Evolutionary conservation across 2,113 vertebrate genomes (phyloP).

Genomic region (Columba livia): DNA sequence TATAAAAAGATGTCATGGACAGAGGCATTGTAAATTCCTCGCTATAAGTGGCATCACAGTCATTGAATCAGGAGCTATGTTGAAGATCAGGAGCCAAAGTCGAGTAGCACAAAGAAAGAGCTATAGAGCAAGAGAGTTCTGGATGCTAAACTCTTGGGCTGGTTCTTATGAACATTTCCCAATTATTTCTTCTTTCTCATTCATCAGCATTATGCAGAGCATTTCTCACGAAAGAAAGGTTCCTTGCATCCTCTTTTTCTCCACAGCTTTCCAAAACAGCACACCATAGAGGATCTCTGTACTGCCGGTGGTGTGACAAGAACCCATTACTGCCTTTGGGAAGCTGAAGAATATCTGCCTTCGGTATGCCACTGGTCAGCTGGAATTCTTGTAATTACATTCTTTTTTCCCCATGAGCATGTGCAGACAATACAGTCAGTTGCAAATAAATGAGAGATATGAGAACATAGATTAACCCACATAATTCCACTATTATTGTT

Average conservation of each 20-base stretch:
- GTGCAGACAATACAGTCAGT: background rate
- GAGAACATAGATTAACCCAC: background rate
- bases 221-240: background rate
- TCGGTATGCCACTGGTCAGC: background rate
- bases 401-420: background rate
- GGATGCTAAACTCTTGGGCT: background rate
- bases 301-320: background rate
- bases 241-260: background rate
- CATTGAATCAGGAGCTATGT: background rate
- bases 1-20: background rate
- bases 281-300: background rate
- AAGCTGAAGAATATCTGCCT: background rate
- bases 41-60: background rate
- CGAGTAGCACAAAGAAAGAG: background rate
- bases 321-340: background rate
- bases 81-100: background rate
- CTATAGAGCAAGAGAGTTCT: background rate
- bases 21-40: rapidly evolving
- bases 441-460: background rate
- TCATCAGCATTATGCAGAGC: background rate
- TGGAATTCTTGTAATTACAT: background rate
- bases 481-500: background rate
- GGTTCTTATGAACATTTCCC: background rate
- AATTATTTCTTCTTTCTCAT: background rate
- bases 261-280: background rate